A percentile compares a stretch with the other conserved stretches of the same genome.
These are phyloP conservation scores for Anorthoa munda DNA, from an alignment of 2,888 invertebrate genomes.

Conservation along the genomic window DNA sequence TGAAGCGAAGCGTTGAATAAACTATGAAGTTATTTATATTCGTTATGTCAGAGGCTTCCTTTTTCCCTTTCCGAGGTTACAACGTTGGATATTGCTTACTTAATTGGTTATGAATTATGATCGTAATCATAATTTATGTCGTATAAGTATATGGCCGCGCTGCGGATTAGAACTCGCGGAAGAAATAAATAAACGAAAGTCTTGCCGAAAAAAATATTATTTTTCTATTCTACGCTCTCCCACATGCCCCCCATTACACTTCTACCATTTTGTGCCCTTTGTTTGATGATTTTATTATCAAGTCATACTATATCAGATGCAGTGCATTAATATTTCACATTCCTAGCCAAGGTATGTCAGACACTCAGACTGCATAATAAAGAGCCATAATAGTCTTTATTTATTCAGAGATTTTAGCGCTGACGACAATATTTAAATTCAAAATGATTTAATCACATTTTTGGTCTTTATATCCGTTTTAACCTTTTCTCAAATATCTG, in stretches of 20 bases:
- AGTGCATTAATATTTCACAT: constrained; percentile 17
- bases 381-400: neutral
- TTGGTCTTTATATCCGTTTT: neutral
- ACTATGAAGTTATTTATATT: constrained; percentile 71
- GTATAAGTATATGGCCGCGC: constrained; percentile 14
- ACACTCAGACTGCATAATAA: constrained; percentile 14
- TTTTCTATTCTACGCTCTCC: neutral
- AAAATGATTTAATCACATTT: neutral
- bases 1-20: constrained; percentile 57
- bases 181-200: neutral
- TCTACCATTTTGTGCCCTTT: neutral
- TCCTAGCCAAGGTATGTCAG: constrained; percentile 22
- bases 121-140: constrained; percentile 37
- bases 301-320: neutral
- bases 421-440: neutral
- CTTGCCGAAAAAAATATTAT: accelerated
- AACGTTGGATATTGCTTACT: constrained; percentile 31
- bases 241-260: neutral
- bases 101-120: constrained; percentile 49
- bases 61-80: constrained; percentile 65
- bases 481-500: neutral
- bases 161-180: neutral
- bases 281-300: neutral
- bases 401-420: constrained; percentile 5
- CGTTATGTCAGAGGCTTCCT: constrained; percentile 69